Evolutionary conservation across 2,797 vertebrate species (phyloP).

Genomic region (Notamacropus eugenii): DNA sequence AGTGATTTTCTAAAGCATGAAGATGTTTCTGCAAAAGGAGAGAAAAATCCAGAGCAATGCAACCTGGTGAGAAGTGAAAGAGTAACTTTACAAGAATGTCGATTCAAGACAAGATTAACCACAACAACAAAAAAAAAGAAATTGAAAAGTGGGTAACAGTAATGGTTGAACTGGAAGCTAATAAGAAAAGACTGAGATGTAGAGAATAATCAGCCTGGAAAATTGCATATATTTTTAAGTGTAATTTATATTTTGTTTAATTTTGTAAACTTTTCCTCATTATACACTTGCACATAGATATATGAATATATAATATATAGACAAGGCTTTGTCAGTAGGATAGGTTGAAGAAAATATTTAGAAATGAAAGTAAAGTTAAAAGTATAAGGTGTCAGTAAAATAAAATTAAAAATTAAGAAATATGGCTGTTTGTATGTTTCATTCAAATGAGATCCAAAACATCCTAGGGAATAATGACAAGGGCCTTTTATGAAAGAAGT

Average conservation of each 20-base stretch:
- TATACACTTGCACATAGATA: background rate
- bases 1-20: background rate
- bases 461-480: slow-evolving; percentile 7
- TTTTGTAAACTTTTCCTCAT: background rate
- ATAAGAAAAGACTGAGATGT: background rate
- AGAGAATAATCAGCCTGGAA: background rate
- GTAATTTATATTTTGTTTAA: background rate
- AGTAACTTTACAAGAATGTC: too few species aligned
- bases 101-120: background rate
- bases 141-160: background rate
- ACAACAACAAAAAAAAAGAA: background rate
- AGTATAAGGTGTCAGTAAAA: background rate
- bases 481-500: slow-evolving; percentile 29
- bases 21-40: background rate
- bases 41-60: background rate
- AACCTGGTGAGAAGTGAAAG: background rate
- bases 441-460: background rate
- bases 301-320: background rate
- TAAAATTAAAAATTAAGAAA: background rate
- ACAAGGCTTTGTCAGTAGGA: background rate
- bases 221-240: background rate
- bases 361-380: background rate
- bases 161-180: background rate
- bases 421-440: background rate
- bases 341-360: background rate